A percentile compares a stretch with the other conserved stretches of the same genome.
Evolutionary conservation across 2,113 vertebrate species (phyloP).

Genomic region (Rousettus leschenaultii): DNA sequence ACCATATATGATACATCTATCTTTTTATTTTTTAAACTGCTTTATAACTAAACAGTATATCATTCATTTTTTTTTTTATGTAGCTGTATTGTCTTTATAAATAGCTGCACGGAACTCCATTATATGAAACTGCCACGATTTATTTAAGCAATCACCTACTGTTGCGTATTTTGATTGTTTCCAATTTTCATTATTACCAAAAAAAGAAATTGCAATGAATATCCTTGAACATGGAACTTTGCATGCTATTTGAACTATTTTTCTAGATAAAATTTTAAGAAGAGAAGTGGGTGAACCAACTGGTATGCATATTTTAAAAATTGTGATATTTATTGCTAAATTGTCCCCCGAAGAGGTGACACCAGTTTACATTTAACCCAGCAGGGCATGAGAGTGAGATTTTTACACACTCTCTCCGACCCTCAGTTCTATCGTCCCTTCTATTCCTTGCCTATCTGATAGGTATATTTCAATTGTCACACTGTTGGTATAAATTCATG

Average conservation of each 20-base stretch:
- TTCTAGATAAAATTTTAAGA: conserved; percentile 12
- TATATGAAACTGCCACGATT: neutral
- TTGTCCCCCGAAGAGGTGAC: neutral
- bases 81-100: neutral
- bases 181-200: conserved; percentile 10
- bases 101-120: neutral
- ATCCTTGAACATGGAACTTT: neutral
- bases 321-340: neutral
- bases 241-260: neutral
- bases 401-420: neutral
- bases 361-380: neutral
- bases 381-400: neutral
- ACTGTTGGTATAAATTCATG: neutral
- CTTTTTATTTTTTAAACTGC: conserved; percentile 7
- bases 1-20: neutral
- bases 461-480: neutral
- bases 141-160: neutral
- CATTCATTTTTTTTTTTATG: neutral
- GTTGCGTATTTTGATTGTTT: neutral
- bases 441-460: neutral
- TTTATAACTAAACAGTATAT: neutral
- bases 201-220: neutral
- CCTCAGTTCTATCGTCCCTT: neutral
- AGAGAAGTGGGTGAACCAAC: neutral
- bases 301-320: neutral